phyloP scores from a whole-genome alignment of 2,888 invertebrate species.

The Caenorhabditis japonica region DNA sequence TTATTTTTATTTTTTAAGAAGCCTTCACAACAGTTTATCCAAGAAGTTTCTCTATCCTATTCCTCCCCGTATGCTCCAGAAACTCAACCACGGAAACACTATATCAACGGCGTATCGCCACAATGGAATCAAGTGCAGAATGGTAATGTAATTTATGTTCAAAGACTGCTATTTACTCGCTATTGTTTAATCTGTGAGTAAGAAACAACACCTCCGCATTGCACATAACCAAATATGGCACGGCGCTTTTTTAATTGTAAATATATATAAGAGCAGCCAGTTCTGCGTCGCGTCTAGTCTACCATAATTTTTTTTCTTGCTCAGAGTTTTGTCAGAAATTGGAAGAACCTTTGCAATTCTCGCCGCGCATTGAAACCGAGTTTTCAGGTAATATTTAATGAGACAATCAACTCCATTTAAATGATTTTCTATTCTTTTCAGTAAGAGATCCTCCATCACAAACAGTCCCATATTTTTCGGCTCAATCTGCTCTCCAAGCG shows the following conservation, averaged over 20 bases:
- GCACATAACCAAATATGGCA: conserved; percentile 22
- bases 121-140: neutral
- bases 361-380: conserved; percentile 66
- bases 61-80: conserved; percentile 49
- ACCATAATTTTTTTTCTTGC: neutral
- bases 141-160: no score
- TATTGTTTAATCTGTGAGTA: conserved; percentile 38
- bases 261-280: no score
- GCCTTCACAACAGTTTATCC: conserved; percentile 49
- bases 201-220: conserved; percentile 9
- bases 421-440: conserved; percentile 10
- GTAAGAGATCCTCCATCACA: conserved; percentile 5
- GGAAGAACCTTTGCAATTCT: no score
- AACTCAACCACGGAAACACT: conserved; percentile 15
- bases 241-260: neutral
- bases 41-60: conserved; percentile 58
- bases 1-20: conserved; percentile 47
- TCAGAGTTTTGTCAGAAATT: conserved; percentile 4
- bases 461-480: conserved; percentile 43
- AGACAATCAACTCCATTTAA: neutral
- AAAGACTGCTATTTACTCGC: neutral
- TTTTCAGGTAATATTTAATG: conserved; percentile 53
- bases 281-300: no score
- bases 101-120: conserved; percentile 5
- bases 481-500: conserved; percentile 31